Conservation (phyloP, 2,797 vertebrate species). For the Phataginus tricuspis region DNA sequence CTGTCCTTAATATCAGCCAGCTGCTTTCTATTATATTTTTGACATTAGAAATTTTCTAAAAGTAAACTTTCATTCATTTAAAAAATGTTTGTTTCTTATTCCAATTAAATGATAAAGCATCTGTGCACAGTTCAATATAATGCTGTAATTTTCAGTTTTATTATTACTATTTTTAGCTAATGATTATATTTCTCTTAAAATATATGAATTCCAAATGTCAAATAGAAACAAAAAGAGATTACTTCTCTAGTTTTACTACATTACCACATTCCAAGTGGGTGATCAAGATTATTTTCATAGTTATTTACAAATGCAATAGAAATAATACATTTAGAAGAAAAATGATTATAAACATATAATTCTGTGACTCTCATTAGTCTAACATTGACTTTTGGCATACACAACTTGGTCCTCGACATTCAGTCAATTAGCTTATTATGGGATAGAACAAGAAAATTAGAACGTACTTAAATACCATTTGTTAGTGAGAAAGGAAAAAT, state of each 20-base stretch:
- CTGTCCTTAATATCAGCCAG: background rate
- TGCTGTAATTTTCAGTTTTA: background rate
- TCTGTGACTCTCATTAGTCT: background rate
- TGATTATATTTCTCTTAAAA: background rate
- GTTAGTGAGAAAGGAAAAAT: background rate
- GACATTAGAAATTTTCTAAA: background rate
- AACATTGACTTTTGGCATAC: background rate
- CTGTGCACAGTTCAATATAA: background rate
- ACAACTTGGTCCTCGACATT: too few relatives aligned
- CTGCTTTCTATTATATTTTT: background rate
- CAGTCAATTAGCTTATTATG: background rate
- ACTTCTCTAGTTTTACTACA: background rate
- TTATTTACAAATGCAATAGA: background rate
- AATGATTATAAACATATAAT: background rate
- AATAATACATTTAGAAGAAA: background rate
- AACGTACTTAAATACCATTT: background rate
- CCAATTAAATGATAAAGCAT: slow-evolving; percentile 49
- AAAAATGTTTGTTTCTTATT: slow-evolving; percentile 28
- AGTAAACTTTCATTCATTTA: slow-evolving; percentile 30
- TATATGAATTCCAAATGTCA: background rate
- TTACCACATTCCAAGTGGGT: background rate
- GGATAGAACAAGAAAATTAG: background rate
- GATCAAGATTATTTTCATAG: background rate
- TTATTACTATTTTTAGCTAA: background rate
- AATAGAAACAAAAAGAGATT: background rate